Evolutionary conservation across 2,797 vertebrate species (phyloP).

Genomic region (Phataginus tricuspis): DNA sequence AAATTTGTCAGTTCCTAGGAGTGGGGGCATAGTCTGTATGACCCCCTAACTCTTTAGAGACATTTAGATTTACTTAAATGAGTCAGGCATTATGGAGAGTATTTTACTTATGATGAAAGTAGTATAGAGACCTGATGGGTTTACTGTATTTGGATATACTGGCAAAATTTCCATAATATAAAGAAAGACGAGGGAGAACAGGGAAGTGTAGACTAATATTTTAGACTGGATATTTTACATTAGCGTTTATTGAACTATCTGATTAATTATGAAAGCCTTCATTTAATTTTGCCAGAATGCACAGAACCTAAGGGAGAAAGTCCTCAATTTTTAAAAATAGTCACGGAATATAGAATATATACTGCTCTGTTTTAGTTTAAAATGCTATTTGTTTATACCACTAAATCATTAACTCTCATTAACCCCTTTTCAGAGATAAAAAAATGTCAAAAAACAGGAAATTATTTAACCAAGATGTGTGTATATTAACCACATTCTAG

Average conservation of each 20-base stretch:
- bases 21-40: not conserved
- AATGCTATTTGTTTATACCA: not conserved
- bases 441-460: slow-evolving; percentile 12
- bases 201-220: not conserved
- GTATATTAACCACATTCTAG: not conserved
- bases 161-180: not conserved
- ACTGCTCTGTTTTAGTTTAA: slow-evolving; percentile 26
- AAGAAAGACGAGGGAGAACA: not conserved
- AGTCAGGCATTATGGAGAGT: not conserved
- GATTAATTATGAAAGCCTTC: slow-evolving; percentile 6
- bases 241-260: slow-evolving; percentile 23
- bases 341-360: not conserved
- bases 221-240: not conserved
- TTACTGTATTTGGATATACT: slow-evolving; percentile 15
- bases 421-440: not conserved
- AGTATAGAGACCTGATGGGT: not conserved
- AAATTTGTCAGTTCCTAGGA: not conserved
- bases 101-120: slow-evolving; percentile 35
- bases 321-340: not conserved
- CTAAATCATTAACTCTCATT: not conserved
- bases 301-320: not conserved
- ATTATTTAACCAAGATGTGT: slow-evolving; percentile 12
- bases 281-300: slow-evolving; percentile 18
- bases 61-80: slow-evolving; percentile 39
- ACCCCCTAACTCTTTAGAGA: not conserved